A percentile compares a stretch with the other conserved stretches of the same genome.
Conservation (phyloP, 1,140 invertebrate genomes). For the Papilio xuthus region DNA sequence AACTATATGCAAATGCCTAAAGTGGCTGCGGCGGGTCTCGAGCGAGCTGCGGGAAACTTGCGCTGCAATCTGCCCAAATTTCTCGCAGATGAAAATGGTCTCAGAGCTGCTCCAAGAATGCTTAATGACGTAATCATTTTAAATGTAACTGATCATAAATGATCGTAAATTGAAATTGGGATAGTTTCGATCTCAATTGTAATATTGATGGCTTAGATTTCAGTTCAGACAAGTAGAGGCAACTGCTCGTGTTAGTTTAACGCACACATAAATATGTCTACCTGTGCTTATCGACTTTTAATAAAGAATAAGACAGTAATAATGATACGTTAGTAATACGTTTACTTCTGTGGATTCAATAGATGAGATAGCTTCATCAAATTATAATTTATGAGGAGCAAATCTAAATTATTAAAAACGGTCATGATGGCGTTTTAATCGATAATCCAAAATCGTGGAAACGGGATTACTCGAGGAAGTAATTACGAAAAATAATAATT, state of each 20-base stretch:
- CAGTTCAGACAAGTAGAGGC: not conserved
- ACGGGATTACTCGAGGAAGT: conserved; percentile 20
- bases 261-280: no score
- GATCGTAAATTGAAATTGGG: not conserved
- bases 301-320: no score
- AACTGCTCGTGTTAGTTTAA: not conserved
- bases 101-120: conserved; percentile 1
- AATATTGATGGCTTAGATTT: not conserved
- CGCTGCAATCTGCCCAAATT: conserved; percentile 11
- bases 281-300: no score
- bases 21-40: conserved; percentile 26
- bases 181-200: not conserved
- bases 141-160: conserved; percentile 23
- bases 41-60: conserved; percentile 23
- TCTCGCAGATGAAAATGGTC: conserved; percentile 18
- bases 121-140: conserved; percentile 28
- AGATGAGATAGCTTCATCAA: not conserved
- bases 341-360: not conserved
- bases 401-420: conserved; percentile 17
- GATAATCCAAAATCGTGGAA: conserved; percentile 7
- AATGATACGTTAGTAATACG: not conserved
- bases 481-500: conserved; percentile 29
- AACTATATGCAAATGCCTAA: conserved; percentile 34
- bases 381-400: not conserved
- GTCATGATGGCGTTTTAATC: not conserved